Evolutionary conservation across 2,113 vertebrate genomes (phyloP), one percentile per base, ranked within the genome.

Genomic region (Tychaedon coryphoeus): DNA sequence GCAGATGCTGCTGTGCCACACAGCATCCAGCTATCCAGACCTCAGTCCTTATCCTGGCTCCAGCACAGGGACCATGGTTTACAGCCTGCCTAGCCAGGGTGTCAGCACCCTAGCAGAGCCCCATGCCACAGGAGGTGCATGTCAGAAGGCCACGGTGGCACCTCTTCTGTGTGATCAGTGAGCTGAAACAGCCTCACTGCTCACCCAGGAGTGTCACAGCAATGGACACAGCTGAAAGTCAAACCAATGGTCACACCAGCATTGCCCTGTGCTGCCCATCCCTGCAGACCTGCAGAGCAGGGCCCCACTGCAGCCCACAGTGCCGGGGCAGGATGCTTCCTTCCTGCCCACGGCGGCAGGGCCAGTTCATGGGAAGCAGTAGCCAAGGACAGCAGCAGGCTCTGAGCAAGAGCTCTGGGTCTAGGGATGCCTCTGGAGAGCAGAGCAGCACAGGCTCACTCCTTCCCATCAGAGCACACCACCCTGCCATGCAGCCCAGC

Each of bases 111-210:
- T 48, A 48, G 33, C 3, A 90, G 48, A 89, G 28, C 40, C 54
- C 61, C 11, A 1, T 26, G 9, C 38, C 29, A 29, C 2, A 2
- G 38, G 8, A 62, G 6, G 4, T 1, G 1, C 2, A 2, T 0
- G 10, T 1, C 38, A 79, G 4, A 62, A 25, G 19, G 36, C 26
- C 33, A 43, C 4, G 11, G 36, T 8, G 8, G 50, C 28, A 57
- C 5, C 42, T 54, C 51, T 66, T 60, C 5, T 16, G 29, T 7
- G 29, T 6, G 11, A 31, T 24, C n/a, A 57, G 20, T 0, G 1
- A 86, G 28, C 40, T 50, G 42, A 73, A 93, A 33, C 33, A 74
- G 76, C 47, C 34, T 77, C 5, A 1, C 19, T 60, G 53, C 14
- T 65, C 57, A 22, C 19, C 8, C 50, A 40, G 61, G 10, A 72